phyloP scores from a whole-genome alignment of 2,113 vertebrate genomes.

The Onychostoma macrolepis region DNA sequence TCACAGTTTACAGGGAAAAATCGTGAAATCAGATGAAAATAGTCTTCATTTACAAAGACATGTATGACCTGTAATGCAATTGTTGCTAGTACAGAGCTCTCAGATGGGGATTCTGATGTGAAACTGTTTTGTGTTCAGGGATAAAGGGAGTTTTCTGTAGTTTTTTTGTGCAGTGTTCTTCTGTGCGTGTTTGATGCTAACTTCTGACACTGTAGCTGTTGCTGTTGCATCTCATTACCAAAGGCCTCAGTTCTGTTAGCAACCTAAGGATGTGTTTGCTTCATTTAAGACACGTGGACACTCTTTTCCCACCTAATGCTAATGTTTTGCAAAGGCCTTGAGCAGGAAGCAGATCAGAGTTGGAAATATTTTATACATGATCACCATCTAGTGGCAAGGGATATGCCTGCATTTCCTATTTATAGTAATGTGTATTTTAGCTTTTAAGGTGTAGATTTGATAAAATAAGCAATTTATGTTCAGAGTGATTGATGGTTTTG shows the following conservation, averaged over 20 bases:
- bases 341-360: neutral
- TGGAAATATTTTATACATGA: neutral
- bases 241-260: neutral
- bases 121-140: neutral
- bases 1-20: neutral
- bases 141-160: neutral
- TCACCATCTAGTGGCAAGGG: conserved; percentile 22
- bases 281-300: neutral
- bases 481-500: neutral
- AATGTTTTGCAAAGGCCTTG: neutral
- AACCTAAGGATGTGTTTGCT: neutral
- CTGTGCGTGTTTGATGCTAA: neutral
- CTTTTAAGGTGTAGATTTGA: neutral
- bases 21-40: neutral
- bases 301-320: neutral
- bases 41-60: neutral
- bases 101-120: neutral
- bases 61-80: neutral
- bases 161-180: neutral
- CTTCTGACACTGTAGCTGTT: neutral
- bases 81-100: neutral
- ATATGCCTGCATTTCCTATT: neutral
- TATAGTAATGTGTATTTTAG: neutral
- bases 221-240: neutral
- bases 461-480: neutral